Base-by-base conservation (phyloP, 2,888 invertebrate species). In the Zaprionus obscuricornis region DNA sequence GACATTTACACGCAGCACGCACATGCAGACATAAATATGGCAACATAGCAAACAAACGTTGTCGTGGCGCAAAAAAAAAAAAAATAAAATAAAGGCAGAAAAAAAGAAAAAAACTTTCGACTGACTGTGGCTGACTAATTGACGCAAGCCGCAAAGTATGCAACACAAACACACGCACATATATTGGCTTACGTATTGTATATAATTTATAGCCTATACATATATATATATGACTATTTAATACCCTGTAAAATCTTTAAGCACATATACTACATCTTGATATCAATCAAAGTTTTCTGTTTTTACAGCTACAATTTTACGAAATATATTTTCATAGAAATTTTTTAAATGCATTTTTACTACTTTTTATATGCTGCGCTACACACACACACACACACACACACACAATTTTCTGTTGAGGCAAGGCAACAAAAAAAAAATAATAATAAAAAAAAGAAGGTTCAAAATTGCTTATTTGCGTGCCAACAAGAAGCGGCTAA, bases 401-500 rank as follows among this genome's bases (percentile, higher is more conserved):
- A n/a, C n/a, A n/a, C n/a, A n/a, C n/a, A n/a, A n/a, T n/a, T n/a
- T n/a, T n/a, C n/a, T n/a, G n/a, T n/a, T n/a, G n/a, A n/a, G n/a
- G n/a, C n/a, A n/a, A n/a, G n/a, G n/a, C n/a, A n/a, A n/a, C n/a
- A n/a, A n/a, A n/a, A n/a, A n/a, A n/a, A n/a, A n/a, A n/a, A 7
- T 22, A 58, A 39, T 51, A 36, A 34, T 51, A 47, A 63, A 54
- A 54, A 47, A 51, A 65, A 45, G 33, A 56, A 59, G 50, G n/a
- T n/a, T 22, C 29, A 56, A 72, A 74, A 74, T 74, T 74, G 73
- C 73, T 67, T 76, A 76, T 64, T 74, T 76, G 73, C 73, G 77
- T 76, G 73, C 60, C 47, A 60, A 17, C n/a, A 18, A 60, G 42
- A 26, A 22, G 5, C 39, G 27, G 34, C 42, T 29, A 24, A 45